phyloP scores from a whole-genome alignment of 2,113 vertebrate genomes.

The Stomatorhinus ivindoensis region DNA sequence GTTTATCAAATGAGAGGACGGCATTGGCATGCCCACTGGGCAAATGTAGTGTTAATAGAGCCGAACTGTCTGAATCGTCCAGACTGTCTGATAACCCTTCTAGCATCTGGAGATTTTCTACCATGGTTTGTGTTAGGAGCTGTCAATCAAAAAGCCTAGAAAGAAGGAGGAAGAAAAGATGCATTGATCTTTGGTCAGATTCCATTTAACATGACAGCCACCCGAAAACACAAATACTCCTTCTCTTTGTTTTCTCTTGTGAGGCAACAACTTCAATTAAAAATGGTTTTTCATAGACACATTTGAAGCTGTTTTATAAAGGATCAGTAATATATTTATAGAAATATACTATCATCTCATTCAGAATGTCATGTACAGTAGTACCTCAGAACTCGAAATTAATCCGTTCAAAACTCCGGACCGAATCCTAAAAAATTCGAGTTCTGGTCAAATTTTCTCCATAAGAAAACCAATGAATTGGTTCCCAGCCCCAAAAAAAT shows the following conservation, averaged over 20 bases:
- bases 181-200: neutral
- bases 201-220: neutral
- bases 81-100: neutral
- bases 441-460: too few relatives aligned
- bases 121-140: neutral
- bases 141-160: neutral
- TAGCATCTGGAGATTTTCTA: neutral
- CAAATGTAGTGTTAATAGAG: conserved; percentile 11
- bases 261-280: neutral
- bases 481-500: too few relatives aligned
- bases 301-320: neutral
- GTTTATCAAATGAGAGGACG: conserved; percentile 14
- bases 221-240: neutral
- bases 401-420: too few relatives aligned
- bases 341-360: neutral
- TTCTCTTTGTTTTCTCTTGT: neutral
- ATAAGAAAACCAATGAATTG: too few relatives aligned
- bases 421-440: too few relatives aligned
- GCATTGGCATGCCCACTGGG: neutral
- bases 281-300: neutral
- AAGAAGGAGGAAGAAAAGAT: neutral
- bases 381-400: too few relatives aligned
- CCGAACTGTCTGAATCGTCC: neutral
- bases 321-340: neutral
- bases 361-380: neutral